Percentiles rank a stretch among this genome's conserved stretches.
Evolutionary conservation across 2,797 vertebrate genomes (phyloP).

Genomic region (Lepilemur septentrionalis): DNA sequence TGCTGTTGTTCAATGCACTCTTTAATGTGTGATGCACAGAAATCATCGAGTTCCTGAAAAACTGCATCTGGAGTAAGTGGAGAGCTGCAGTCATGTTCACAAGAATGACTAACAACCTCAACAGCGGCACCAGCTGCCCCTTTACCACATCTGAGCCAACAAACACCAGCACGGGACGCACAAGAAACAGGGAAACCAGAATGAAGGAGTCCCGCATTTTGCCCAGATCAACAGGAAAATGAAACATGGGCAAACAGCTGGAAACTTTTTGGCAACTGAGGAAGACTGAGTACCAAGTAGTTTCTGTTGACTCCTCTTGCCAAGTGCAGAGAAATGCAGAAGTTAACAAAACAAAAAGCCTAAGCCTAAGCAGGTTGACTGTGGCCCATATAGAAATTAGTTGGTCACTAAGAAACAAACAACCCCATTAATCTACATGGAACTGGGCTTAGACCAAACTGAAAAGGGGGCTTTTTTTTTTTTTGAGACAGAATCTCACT

Average conservation of each 20-base stretch:
- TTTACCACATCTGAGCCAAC: not conserved
- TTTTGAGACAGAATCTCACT: no score
- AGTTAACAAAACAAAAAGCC: not conserved
- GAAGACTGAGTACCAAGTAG: not conserved
- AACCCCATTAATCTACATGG: not conserved
- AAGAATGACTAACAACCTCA: not conserved
- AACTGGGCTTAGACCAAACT: not conserved
- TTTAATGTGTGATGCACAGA: not conserved
- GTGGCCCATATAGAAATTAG: not conserved
- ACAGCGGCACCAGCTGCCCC: not conserved
- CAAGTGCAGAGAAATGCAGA: not conserved
- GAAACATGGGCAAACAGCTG: not conserved
- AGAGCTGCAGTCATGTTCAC: not conserved
- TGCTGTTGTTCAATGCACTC: not conserved
- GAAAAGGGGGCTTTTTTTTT: not conserved
- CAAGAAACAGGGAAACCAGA: not conserved
- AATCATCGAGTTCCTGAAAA: not conserved
- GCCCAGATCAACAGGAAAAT: not conserved
- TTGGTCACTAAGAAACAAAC: not conserved
- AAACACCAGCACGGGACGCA: not conserved
- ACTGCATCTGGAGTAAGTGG: not conserved
- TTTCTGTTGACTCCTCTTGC: conserved; percentile 3
- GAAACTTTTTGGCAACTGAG: not conserved
- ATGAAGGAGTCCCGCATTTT: not conserved
- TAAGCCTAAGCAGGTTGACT: not conserved